These are phyloP conservation scores for Chromoteleia sp. DNA, from an alignment of 2,888 invertebrate species.

Conservation along the genomic window DNA sequence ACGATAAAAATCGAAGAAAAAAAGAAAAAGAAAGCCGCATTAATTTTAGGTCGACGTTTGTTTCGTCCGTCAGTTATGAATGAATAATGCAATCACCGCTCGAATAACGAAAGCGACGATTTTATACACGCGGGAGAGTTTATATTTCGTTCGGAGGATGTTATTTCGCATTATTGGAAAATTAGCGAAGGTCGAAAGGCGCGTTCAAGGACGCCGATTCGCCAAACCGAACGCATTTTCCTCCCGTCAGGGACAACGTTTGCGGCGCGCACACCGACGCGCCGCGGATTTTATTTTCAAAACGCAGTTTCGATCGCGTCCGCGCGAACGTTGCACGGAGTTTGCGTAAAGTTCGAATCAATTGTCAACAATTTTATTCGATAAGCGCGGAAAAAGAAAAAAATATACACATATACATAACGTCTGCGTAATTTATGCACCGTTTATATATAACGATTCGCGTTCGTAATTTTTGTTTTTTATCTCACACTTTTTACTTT, in stretches of 20 bases:
- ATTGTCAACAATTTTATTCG: too few species aligned
- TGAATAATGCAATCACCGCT: conserved; percentile 13
- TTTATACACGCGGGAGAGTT: conserved; percentile 5
- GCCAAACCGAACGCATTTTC: conserved; percentile 15
- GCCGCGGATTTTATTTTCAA: too few species aligned
- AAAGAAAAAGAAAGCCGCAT: too few species aligned
- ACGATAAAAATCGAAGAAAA: background rate
- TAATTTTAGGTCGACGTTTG: conserved; percentile 7
- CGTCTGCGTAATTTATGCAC: too few species aligned
- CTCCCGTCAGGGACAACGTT: background rate
- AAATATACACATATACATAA: too few species aligned
- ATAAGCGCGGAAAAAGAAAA: too few species aligned
- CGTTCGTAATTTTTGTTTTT: too few species aligned
- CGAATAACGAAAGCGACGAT: conserved; percentile 9
- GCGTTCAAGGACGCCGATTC: conserved; percentile 10
- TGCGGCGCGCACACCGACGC: background rate
- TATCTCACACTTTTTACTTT: too few species aligned
- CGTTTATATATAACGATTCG: too few species aligned
- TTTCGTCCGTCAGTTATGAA: conserved; percentile 9
- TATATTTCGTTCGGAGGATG: conserved; percentile 14
- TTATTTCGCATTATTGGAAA: conserved; percentile 34
- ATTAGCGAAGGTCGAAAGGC: conserved; percentile 21
- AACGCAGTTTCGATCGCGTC: too few species aligned
- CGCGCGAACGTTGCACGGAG: too few species aligned
- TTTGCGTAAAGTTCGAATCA: too few species aligned